A percentile compares a stretch with the other conserved stretches of the same genome.
These are phyloP conservation scores for Chlorops oryzae DNA, from an alignment of 1,140 invertebrate genomes.

Conservation along the genomic window DNA sequence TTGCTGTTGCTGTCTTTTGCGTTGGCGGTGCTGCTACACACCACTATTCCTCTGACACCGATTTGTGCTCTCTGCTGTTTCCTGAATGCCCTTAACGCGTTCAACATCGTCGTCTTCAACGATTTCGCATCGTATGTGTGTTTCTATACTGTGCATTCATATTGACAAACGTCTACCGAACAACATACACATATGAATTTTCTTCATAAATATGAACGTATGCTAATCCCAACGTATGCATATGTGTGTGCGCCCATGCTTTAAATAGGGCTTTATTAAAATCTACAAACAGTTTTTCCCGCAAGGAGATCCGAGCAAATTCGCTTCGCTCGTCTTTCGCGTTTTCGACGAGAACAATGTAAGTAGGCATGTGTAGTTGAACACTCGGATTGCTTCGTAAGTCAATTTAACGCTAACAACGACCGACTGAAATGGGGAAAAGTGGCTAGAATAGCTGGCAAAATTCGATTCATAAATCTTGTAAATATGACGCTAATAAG, in stretches of 20 bases:
- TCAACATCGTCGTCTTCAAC: no score
- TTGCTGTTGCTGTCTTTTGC: background rate
- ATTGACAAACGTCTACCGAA: no score
- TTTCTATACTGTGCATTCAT: no score
- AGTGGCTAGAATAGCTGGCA: no score
- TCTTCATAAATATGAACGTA: background rate
- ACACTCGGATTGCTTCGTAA: background rate
- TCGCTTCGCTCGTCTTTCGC: slow-evolving; percentile 92
- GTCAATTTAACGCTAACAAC: background rate
- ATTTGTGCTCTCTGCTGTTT: no score
- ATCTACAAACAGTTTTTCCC: slow-evolving; percentile 99
- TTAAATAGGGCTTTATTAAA: slow-evolving; percentile 87
- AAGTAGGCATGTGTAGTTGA: slow-evolving; percentile 55
- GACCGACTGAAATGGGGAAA: no score
- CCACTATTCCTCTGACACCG: no score
- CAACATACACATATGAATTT: background rate
- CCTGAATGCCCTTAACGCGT: no score
- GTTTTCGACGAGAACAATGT: slow-evolving; percentile 99
- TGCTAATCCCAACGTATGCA: background rate
- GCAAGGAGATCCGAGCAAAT: slow-evolving; percentile 95
- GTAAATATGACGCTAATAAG: no score
- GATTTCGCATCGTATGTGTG: no score
- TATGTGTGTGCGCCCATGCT: background rate
- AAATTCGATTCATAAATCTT: no score
- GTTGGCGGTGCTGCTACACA: background rate